Evolutionary conservation across 2,888 invertebrate species (phyloP).

Genomic region (Diploptera punctata): DNA sequence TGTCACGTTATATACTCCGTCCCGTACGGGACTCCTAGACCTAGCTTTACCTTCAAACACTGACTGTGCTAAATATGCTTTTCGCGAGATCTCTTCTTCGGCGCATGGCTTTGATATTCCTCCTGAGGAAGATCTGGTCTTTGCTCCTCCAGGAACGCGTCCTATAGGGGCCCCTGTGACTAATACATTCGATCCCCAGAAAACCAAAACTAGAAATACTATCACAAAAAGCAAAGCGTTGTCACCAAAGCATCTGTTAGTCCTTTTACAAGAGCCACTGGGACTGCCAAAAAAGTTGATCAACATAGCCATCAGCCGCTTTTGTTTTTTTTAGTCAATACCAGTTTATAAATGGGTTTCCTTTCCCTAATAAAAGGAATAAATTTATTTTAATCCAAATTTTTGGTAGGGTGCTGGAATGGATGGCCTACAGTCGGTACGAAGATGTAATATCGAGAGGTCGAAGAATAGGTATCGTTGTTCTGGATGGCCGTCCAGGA

Average conservation of each 20-base stretch:
- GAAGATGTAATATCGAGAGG: neutral
- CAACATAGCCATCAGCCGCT: slow-evolving; percentile 9
- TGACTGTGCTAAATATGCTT: slow-evolving; percentile 15
- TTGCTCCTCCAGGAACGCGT: neutral
- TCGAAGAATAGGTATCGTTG: neutral
- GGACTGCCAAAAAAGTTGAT: neutral
- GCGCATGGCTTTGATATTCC: slow-evolving; percentile 3
- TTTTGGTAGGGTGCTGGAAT: slow-evolving; percentile 3
- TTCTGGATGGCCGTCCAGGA: neutral
- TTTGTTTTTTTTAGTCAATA: neutral
- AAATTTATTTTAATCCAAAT: slow-evolving; percentile 12
- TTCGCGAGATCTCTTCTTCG: slow-evolving; percentile 15
- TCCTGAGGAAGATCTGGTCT: neutral
- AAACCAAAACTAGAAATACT: neutral
- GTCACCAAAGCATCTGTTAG: neutral
- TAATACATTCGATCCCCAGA: slow-evolving; percentile 7
- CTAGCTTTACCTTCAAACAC: slow-evolving; percentile 67
- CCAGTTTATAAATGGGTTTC: no score
- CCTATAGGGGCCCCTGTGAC: slow-evolving; percentile 16
- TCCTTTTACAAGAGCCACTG: neutral
- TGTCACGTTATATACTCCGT: slow-evolving; percentile 67
- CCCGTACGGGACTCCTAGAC: slow-evolving; percentile 65
- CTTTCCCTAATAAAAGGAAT: no score
- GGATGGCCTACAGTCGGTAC: neutral
- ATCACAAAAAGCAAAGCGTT: slow-evolving; percentile 3